Base-by-base conservation (phyloP, 2,797 vertebrate species). In the Coendou prehensilis region DNA sequence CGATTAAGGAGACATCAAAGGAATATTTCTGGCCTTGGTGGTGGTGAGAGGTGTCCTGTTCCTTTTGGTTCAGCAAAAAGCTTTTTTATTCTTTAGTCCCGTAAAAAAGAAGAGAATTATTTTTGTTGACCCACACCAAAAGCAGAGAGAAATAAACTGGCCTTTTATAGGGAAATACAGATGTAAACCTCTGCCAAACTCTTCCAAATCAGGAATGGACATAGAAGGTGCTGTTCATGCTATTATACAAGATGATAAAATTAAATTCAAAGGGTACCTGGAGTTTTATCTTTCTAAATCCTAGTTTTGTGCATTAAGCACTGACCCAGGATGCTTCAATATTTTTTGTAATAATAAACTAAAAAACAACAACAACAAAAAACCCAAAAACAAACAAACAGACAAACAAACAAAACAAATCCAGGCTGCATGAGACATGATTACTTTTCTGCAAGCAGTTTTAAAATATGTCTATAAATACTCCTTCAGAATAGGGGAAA, bases 301-400 rank as follows among this genome's bases (percentile, higher is more conserved):
- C 56, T 67, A 47, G 59, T 82, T 88, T 89, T 88, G 23, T 88
- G 23, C 69, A 82, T 18, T 5, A 7, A 83, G 52, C 15, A 37
- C 22, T 45, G 33, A 37, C 45, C 79, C 37, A 88, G 28, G 69
- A 91, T 90, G 59, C 61, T 95, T 76, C 91, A 86, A 91, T 91
- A 17, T 92, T 84, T 86, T 26, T 94, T 79, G 67, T 96, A 97
- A 96, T 69, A 96, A 96, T 73, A 87, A 91, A 87, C n/a, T 86
- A 47, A 57, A 92, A 92, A 61, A 75, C 86, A 63, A 63, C 6
- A 67, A 15, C 87, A 92, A 41, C 85, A 84, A 84, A 9, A 41
- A 73, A 59, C 57, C 11, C 6, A 37, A 52, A 52, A 52, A 52
- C 50, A 52, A 52, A 41, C 37, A 41, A 41, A 41, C 37, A 41